These are phyloP conservation scores for Chelidonichthys spinosus DNA, from an alignment of 2,797 vertebrate genomes.

Conservation along the genomic window DNA sequence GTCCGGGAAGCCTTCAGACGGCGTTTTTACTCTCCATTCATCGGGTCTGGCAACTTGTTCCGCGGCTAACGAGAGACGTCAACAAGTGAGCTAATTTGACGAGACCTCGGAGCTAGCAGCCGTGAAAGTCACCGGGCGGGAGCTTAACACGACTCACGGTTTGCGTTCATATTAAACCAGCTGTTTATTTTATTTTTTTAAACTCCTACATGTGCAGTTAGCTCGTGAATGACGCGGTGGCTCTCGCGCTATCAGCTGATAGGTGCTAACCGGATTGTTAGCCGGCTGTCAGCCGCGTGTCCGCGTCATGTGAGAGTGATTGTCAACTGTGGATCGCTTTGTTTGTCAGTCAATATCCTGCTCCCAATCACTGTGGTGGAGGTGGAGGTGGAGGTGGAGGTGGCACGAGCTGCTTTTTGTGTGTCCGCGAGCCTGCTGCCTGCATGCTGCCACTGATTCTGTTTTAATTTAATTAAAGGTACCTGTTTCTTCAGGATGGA, in stretches of 20 bases:
- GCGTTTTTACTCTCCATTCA: not conserved
- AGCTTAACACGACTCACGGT: not conserved
- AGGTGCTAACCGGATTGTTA: constrained; percentile 29
- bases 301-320: constrained; percentile 63
- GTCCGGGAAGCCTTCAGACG: not conserved
- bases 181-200: no score
- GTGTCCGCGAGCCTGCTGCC: not conserved
- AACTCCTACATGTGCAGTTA: not conserved
- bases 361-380: no score
- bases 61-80: constrained; percentile 28
- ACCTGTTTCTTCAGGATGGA: constrained; percentile 72
- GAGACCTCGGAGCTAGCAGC: constrained; percentile 8
- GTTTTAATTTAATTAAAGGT: not conserved
- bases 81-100: constrained; percentile 58
- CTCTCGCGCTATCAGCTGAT: not conserved
- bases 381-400: no score
- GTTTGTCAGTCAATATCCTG: constrained; percentile 27
- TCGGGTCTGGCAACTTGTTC: constrained; percentile 22
- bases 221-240: not conserved
- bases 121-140: not conserved
- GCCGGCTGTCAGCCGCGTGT: constrained; percentile 13
- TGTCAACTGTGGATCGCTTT: constrained; percentile 31
- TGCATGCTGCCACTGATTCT: not conserved
- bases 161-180: not conserved
- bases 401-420: not conserved